Conservation (phyloP, 2,113 vertebrate genomes). For the Xyliphius kryptos region DNA sequence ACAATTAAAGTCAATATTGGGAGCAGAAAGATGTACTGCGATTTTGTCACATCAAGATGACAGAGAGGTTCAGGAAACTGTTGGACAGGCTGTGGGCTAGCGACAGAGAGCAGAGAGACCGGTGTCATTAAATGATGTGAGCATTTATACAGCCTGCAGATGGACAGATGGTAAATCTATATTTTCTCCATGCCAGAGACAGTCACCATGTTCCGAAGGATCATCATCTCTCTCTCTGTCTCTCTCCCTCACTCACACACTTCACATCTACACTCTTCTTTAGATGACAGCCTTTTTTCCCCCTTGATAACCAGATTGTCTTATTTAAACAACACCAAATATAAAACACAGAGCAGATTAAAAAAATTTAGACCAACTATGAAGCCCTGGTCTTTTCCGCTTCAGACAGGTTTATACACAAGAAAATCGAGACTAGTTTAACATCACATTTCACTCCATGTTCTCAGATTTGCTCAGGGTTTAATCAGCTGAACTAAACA, state of each 20-base stretch:
- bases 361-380: neutral
- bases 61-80: slow-evolving; percentile 7
- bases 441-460: slow-evolving; percentile 1
- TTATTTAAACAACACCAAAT: neutral
- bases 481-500: too few relatives aligned
- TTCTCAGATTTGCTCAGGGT: slow-evolving; percentile 9
- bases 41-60: slow-evolving; percentile 20
- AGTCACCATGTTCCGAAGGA: neutral
- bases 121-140: slow-evolving; percentile 20
- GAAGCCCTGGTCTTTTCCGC: neutral
- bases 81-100: slow-evolving; percentile 7
- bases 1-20: slow-evolving; percentile 2
- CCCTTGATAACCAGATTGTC: neutral
- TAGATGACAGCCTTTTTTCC: neutral
- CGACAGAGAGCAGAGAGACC: neutral
- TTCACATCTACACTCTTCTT: neutral
- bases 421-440: neutral
- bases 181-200: slow-evolving; percentile 1
- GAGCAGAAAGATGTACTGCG: slow-evolving; percentile 2
- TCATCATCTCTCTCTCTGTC: slow-evolving; percentile 1
- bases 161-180: slow-evolving; percentile 27
- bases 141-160: slow-evolving; percentile 15
- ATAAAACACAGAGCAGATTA: neutral
- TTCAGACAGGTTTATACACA: neutral
- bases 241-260: neutral